These are phyloP conservation scores for Epizoanthus fatuus DNA, from an alignment of 92 coral and sea anemone species.

Conservation along the genomic window DNA sequence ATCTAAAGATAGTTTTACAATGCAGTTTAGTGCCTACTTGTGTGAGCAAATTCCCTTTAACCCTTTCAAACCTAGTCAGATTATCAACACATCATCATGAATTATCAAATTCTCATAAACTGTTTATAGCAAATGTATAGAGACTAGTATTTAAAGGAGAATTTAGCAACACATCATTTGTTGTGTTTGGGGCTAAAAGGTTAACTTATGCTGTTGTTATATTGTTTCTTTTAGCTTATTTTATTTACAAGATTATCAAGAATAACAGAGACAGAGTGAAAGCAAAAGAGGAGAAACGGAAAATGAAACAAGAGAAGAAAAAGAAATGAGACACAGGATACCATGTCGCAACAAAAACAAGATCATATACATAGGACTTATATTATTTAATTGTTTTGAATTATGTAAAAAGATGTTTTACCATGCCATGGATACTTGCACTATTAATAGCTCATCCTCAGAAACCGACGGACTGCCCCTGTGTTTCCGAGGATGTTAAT, in stretches of 20 bases:
- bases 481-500: too few species aligned
- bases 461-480: too few species aligned
- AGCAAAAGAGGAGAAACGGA: slow-evolving; percentile 89
- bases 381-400: not conserved
- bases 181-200: not conserved
- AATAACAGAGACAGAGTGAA: slow-evolving; percentile 87
- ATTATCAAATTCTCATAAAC: too few species aligned
- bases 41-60: not conserved
- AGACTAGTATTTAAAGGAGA: too few species aligned
- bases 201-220: not conserved
- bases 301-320: slow-evolving; percentile 92
- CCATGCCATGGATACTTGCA: slow-evolving; percentile 1
- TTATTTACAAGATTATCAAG: slow-evolving; percentile 92
- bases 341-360: not conserved
- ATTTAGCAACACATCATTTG: not conserved
- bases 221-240: slow-evolving; percentile 72
- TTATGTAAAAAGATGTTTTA: slow-evolving; percentile 4
- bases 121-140: too few species aligned
- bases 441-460: too few species aligned
- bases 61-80: not conserved
- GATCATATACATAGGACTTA: not conserved
- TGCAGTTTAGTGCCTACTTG: too few species aligned
- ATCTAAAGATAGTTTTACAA: too few species aligned
- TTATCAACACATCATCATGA: not conserved
- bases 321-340: slow-evolving; percentile 69